Evolutionary conservation across 1,140 invertebrate genomes (phyloP), one percentile per base, ranked within the genome.

Genomic region (Nasonia giraulti): DNA sequence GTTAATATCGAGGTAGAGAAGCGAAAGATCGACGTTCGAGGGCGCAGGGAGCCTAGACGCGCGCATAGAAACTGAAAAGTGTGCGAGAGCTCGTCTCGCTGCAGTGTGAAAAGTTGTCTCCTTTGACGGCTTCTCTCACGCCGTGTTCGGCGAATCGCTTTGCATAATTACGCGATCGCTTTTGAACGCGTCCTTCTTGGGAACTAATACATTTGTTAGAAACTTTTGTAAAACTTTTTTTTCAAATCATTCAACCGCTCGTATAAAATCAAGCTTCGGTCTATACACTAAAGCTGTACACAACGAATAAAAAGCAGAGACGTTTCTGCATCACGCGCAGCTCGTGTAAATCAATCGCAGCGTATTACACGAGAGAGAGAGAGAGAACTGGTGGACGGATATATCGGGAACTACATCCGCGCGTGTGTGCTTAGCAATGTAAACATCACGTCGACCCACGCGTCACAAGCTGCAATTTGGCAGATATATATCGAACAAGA

Each of bases 381-480:
- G 11, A 50, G 47, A 4, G 47, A 50, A 50, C 11, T 1, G 10
- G 47, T 50, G 12, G 47, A 50, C 50, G 23, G 44, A 10, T 66
- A 40, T 66, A n/a, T 17, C 20, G 33, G 7, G 10, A 17, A 68
- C 3, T 71, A 47, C 80, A 62, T 10, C 50, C 23, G 17, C 80
- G 71, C 33, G 20, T 71, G 8, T 40, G 71, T 14, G 73, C 50
- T 23, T 74, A n/a, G 27, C 73, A 82, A 66, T 74, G 81, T 77
- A 77, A 83, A 83, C 73, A 83, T 83, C 81, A 69, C 73, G 71
- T 82, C 80, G 73, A 50, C 75, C 76, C 76, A 62, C 76, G 76
- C 75, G 40, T n/a, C 44, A 47, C 20, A 40, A 80, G 31, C 31
- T 76, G 81, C 81, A 83, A 83, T 83, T 83, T 83, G 40, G 33